phyloP scores from a whole-genome alignment of 2,797 vertebrate genomes.

The Danio jaintianensis region DNA sequence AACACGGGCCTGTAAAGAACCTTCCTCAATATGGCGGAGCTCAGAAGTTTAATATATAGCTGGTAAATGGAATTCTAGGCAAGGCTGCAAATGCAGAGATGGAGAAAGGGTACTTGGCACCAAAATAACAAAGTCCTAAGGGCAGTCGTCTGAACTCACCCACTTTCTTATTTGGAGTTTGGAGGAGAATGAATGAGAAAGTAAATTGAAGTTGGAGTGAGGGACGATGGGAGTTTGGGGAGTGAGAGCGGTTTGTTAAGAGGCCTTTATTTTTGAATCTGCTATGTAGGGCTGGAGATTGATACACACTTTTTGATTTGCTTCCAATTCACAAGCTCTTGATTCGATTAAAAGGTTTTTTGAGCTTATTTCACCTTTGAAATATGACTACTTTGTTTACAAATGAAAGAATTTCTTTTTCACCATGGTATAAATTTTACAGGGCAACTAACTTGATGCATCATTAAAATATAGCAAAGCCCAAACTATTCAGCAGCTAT shows the following conservation, averaged over 20 bases:
- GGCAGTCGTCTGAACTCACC: slow-evolving; percentile 40
- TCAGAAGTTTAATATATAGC: slow-evolving; percentile 52
- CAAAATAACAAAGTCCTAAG: slow-evolving; percentile 52
- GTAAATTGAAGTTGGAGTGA: slow-evolving; percentile 56
- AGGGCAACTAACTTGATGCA: neutral
- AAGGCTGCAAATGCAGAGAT: slow-evolving; percentile 21
- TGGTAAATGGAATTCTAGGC: slow-evolving; percentile 46
- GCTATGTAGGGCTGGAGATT: neutral
- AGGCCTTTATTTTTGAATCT: neutral
- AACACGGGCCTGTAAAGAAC: neutral
- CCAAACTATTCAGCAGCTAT: neutral
- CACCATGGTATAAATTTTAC: neutral
- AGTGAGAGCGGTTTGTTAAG: slow-evolving; percentile 6
- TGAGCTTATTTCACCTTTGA: neutral
- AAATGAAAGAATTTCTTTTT: neutral
- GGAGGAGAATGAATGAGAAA: slow-evolving; percentile 54
- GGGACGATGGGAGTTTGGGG: slow-evolving; percentile 19
- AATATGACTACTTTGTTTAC: neutral
- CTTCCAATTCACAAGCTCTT: neutral
- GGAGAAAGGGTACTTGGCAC: slow-evolving; percentile 5
- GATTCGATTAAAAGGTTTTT: neutral
- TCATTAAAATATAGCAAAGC: neutral
- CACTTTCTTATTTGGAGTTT: slow-evolving; percentile 48
- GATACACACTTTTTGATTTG: neutral
- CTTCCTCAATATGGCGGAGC: neutral